Evolutionary conservation across 2,888 invertebrate species (phyloP), one percentile per base, ranked within the genome.

Genomic region (Nudaria mundana): DNA sequence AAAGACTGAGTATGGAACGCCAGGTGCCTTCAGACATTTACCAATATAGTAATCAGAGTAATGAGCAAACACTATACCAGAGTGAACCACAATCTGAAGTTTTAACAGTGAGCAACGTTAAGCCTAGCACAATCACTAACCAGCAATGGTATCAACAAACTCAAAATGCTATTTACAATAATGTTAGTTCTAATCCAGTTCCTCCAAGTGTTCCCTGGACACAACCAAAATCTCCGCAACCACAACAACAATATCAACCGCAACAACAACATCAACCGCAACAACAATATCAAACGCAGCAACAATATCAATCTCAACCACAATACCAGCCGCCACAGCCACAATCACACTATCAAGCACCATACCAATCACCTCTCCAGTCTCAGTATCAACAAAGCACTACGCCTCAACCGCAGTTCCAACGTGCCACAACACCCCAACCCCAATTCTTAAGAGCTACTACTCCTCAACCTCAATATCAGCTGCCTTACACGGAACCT

Each of bases 111-210:
- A 85, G 83, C 43, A 88, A 88, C 46, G 81, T 88, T 0, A 88
- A 88, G 45, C 88, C 88, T 2, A 88, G 88, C 52, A 68, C 70
- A 7, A 83, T 88, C 15, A 81, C 78, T 5, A 87, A 86, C 40
- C 81, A 83, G 38, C 83, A 87, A 47, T 88, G 88, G 88, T 88
- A 81, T 42, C 84, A 86, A 55, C 81, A 83, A 38, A 71, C 57
- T 20, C 80, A 81, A 39, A 80, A 80, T 44, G 52, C 59, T 8
- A 54, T 71, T 37, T 78, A 76, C 35, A 81, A 81, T 48, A 79
- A 79, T 40, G 61, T 71, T 5, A 48, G 75, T 3, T 57, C 69
- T 18, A 60, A 72, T 4, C 45, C 40, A 43, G 63, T 45, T 44
- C 63, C 39, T 30, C 25, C 36, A 11, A 30, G 44, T 22, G 63